Evolutionary conservation across 2,113 vertebrate genomes (phyloP).

Genomic region (Cnemophilus loriae): DNA sequence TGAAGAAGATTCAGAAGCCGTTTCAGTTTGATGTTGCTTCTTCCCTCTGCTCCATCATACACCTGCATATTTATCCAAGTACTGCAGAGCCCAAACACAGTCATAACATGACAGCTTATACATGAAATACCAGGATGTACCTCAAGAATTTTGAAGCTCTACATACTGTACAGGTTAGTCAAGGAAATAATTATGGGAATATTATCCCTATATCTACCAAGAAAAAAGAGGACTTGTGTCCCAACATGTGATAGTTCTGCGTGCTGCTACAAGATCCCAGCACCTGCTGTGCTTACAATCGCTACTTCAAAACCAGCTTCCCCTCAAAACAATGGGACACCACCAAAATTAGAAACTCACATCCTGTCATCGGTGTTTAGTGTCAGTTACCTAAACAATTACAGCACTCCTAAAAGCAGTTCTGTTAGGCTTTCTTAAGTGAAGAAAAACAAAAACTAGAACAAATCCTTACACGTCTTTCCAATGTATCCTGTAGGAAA

Average conservation of each 20-base stretch:
- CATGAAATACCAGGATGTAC: background rate
- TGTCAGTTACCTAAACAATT: constrained; percentile 41
- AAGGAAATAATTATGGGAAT: background rate
- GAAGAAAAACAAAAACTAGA: background rate
- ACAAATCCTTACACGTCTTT: background rate
- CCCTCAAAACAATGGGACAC: constrained; percentile 36
- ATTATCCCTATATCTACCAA: background rate
- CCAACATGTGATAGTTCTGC: background rate
- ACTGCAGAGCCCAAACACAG: background rate
- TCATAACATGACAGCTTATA: background rate
- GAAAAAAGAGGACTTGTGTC: background rate
- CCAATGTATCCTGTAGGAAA: background rate
- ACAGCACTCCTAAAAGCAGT: background rate
- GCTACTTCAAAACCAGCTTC: constrained; percentile 30
- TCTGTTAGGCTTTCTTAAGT: background rate
- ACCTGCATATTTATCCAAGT: background rate
- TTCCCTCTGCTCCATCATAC: background rate
- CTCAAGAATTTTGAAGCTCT: background rate
- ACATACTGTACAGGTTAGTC: background rate
- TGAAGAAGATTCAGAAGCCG: background rate
- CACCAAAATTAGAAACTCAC: constrained; percentile 48
- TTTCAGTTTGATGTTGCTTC: background rate
- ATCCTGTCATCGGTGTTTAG: constrained; percentile 8
- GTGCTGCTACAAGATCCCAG: background rate
- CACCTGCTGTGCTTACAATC: constrained; percentile 36